A percentile compares a stretch with the other conserved stretches of the same genome.
Conservation (phyloP, 1,140 invertebrate genomes). For the Rhagoletis pomonella region DNA sequence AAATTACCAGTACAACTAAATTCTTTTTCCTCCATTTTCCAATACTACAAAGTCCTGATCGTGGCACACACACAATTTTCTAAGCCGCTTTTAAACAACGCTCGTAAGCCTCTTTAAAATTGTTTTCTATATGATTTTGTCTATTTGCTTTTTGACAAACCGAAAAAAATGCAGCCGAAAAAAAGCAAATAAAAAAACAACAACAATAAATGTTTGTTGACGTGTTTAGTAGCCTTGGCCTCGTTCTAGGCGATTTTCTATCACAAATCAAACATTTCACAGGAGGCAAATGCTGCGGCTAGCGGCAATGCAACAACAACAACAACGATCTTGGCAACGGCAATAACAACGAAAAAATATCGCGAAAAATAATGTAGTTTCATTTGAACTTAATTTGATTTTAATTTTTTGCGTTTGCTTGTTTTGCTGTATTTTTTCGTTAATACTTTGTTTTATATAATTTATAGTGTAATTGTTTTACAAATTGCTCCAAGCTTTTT, state of each 20-base stretch:
- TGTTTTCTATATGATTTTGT: neutral
- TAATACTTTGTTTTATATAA: neutral
- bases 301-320: slow-evolving; percentile 29
- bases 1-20: too few species aligned
- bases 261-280: slow-evolving; percentile 49
- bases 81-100: too few species aligned
- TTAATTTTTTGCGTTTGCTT: slow-evolving; percentile 26
- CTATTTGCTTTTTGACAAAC: neutral
- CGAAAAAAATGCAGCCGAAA: neutral
- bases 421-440: neutral
- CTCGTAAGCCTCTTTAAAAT: too few species aligned
- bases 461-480: neutral
- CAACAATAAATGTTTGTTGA: slow-evolving; percentile 63
- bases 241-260: slow-evolving; percentile 62
- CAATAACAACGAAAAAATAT: slow-evolving; percentile 13
- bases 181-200: neutral
- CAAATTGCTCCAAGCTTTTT: too few species aligned
- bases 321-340: neutral
- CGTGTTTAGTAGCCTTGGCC: slow-evolving; percentile 73
- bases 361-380: neutral
- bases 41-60: too few species aligned
- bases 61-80: too few species aligned
- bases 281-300: slow-evolving; percentile 34
- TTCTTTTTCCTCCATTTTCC: too few species aligned
- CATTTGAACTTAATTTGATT: slow-evolving; percentile 39